These are phyloP conservation scores for Halichondria panicea DNA, from an alignment of 37 sponge, comb jelly and placozoan species.

Conservation along the genomic window DNA sequence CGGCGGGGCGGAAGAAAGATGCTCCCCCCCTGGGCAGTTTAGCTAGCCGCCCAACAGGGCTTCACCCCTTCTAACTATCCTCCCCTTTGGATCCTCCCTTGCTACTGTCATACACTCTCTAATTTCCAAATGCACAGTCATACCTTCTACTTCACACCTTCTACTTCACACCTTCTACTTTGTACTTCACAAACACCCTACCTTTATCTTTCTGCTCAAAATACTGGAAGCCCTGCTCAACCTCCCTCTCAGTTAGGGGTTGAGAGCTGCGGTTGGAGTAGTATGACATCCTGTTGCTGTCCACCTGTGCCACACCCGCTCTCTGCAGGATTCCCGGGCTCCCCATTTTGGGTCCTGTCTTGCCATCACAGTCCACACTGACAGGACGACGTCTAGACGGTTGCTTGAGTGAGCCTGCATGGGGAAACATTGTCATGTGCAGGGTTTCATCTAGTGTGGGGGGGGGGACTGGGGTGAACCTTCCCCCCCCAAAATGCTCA, in stretches of 20 bases:
- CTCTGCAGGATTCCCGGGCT: neutral
- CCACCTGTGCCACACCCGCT: neutral
- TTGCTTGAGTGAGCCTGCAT: conserved; percentile 15
- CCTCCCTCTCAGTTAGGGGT: conserved; percentile 37
- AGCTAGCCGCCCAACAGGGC: too few relatives aligned
- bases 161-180: neutral
- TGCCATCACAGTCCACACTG: conserved; percentile 51
- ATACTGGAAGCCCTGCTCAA: conserved; percentile 20
- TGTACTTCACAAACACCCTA: neutral
- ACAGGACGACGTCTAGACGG: conserved; percentile 47
- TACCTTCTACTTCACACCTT: too few relatives aligned
- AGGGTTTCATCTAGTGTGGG: too few relatives aligned
- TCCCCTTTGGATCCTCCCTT: too few relatives aligned
- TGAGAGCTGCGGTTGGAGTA: conserved; percentile 35
- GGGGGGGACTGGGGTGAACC: too few relatives aligned
- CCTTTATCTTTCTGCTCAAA: conserved; percentile 20
- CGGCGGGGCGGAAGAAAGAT: neutral
- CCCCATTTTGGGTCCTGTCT: neutral
- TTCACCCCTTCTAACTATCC: too few relatives aligned
- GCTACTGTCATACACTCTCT: too few relatives aligned
- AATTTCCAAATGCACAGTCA: neutral
- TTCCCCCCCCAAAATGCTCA: too few relatives aligned
- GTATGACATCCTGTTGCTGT: neutral
- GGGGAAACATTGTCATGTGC: too few relatives aligned
- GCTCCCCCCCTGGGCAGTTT: neutral